These are phyloP conservation scores for Myxocyprinus asiaticus DNA, from an alignment of 2,113 vertebrate species.

Conservation along the genomic window DNA sequence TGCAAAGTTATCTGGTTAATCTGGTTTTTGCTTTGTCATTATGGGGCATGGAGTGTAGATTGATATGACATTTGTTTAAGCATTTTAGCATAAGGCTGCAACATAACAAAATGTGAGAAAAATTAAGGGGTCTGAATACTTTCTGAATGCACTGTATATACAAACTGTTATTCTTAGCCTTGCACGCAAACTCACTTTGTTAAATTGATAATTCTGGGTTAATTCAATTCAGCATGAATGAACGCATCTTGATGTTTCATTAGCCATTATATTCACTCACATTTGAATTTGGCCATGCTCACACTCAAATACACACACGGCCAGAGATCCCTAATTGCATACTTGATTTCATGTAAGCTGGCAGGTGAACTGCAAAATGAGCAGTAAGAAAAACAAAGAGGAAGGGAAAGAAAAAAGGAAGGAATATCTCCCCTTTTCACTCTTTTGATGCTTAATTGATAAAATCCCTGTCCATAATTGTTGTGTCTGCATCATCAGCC, in stretches of 20 bases:
- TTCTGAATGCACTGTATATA: too few relatives aligned
- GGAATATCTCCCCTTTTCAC: conserved; percentile 16
- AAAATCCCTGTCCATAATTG: not conserved
- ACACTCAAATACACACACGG: not conserved
- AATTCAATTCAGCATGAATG: conserved; percentile 12
- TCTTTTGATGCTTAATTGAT: not conserved
- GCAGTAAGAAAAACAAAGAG: conserved; percentile 40
- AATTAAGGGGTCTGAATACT: too few relatives aligned
- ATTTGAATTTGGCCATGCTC: not conserved
- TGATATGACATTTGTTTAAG: too few relatives aligned
- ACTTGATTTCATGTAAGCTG: conserved; percentile 35
- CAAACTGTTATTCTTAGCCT: conserved; percentile 20
- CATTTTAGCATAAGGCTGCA: too few relatives aligned
- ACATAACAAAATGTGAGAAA: too few relatives aligned
- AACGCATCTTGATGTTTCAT: conserved; percentile 27
- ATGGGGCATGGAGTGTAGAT: too few relatives aligned
- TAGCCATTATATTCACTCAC: conserved; percentile 13
- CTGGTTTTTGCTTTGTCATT: too few relatives aligned
- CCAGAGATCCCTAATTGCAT: not conserved
- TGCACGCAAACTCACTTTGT: conserved; percentile 47
- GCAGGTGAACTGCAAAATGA: conserved; percentile 57
- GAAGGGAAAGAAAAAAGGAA: conserved; percentile 37
- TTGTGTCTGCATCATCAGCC: conserved; percentile 34
- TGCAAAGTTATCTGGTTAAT: too few relatives aligned
- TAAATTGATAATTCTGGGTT: conserved; percentile 34